Base-by-base conservation (phyloP, 2,797 vertebrate species). In the Siniperca undulata region DNA sequence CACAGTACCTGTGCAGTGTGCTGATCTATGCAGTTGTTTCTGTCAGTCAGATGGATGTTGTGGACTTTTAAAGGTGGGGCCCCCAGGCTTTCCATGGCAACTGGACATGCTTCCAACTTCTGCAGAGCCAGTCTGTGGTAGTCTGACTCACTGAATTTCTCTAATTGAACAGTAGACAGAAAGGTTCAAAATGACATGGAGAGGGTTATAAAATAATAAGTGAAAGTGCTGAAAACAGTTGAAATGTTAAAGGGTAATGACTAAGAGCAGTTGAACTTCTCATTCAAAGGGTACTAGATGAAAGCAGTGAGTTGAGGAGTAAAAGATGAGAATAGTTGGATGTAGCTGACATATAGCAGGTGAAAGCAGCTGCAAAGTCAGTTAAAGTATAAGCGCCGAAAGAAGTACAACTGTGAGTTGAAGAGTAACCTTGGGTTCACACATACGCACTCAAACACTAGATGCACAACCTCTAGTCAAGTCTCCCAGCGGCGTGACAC, bases 11-110 rank as follows among this genome's bases (percentile, higher is more conserved):
- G 92, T 6, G 96, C 97, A 7, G 78, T 80, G 14, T 82, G 82
- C 0, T 87, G 92, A 89, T 97, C 95, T 36, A 97, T 85, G 0
- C 67, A 81, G 83, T 97, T 97, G 77, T 94, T 78, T 71, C 85
- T 83, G 90, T 98, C 97, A 0, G 74, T 93, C 87, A 98, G 94
- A 7, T 61, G 94, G 81, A 98, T 95, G 90, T 95, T 94, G 91
- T 97, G 95, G 59, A 97, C 93, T 48, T 92, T 96, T 22, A 98
- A 91, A 0, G 97, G 97, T 0, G 95, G 95, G 0, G 95, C 96
- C 9, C 97, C 97, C 46, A 98, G 94, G 8, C 89, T 94, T 50
- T 95, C 95, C 94, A 97, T 93, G n/a, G 97, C 97, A 50, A 79
- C 10, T 0, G 95, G 74, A 78, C 88, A 94, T 27, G 71, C 80